These are phyloP conservation scores for Setipinna tenuifilis DNA, from an alignment of 2,797 vertebrate genomes.

Conservation along the genomic window DNA sequence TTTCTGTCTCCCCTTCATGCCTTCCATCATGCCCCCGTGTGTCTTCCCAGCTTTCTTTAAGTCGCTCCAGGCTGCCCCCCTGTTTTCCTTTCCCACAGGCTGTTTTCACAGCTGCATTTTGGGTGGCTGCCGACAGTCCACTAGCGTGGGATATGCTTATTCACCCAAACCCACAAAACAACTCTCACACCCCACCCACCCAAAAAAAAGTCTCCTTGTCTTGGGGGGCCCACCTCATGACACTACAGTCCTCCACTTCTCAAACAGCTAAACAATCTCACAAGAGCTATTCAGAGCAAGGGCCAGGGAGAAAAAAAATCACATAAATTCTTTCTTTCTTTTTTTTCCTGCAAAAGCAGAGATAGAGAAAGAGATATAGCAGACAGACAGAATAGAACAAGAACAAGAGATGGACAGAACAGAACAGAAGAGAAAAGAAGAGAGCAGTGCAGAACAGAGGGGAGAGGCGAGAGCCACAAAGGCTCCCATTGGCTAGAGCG, in stretches of 20 bases:
- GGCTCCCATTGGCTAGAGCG: background rate
- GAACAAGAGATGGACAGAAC: constrained; percentile 9
- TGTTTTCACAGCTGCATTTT: constrained; percentile 41
- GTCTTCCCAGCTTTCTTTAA: constrained; percentile 8
- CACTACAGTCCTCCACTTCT: too few species aligned
- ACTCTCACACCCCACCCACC: background rate
- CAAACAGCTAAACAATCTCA: too few species aligned
- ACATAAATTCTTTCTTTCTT: background rate
- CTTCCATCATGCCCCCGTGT: constrained; percentile 53
- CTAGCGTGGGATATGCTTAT: constrained; percentile 13
- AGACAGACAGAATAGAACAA: background rate
- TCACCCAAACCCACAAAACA: background rate
- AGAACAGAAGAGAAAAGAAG: background rate
- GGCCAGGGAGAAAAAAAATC: too few species aligned
- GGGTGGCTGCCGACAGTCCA: constrained; percentile 30
- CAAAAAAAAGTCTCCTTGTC: background rate
- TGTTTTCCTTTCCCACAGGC: constrained; percentile 39
- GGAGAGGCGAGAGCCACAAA: background rate
- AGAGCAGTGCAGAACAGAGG: background rate
- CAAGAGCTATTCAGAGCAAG: too few species aligned
- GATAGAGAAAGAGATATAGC: background rate
- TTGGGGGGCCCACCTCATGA: too few species aligned
- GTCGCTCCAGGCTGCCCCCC: background rate
- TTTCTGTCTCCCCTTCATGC: constrained; percentile 35
- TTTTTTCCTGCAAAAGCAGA: background rate